phyloP scores from a whole-genome alignment of 2,113 vertebrate genomes.

The Brevimyrus niger region DNA sequence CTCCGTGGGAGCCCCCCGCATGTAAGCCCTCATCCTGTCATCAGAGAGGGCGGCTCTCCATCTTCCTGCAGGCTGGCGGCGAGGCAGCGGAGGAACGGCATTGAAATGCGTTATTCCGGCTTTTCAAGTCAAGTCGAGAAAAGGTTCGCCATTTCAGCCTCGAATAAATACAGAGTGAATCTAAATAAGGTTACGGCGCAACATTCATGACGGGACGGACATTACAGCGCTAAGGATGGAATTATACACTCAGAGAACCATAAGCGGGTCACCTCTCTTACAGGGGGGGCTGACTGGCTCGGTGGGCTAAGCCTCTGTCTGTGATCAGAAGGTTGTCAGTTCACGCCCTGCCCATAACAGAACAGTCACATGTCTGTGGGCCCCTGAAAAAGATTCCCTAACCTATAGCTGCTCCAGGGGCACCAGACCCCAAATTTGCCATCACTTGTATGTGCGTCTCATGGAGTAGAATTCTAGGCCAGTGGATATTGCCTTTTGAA shows the following conservation, averaged over 20 bases:
- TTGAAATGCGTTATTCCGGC: constrained; percentile 8
- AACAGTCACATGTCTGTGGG: not conserved
- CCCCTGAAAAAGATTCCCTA: not conserved
- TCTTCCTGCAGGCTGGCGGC: constrained; percentile 52
- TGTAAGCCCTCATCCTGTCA: constrained; percentile 93
- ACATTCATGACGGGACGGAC: not conserved
- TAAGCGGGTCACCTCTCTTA: not conserved
- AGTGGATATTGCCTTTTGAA: not conserved
- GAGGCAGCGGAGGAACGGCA: constrained; percentile 38
- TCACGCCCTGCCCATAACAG: not conserved
- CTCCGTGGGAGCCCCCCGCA: constrained; percentile 89
- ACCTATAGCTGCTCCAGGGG: not conserved
- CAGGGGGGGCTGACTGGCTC: not conserved
- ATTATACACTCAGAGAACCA: not conserved
- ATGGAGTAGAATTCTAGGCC: not conserved
- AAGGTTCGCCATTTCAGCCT: not conserved
- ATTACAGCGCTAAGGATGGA: not conserved
- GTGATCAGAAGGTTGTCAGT: not conserved
- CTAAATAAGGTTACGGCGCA: not conserved
- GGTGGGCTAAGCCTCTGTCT: not conserved
- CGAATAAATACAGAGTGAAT: not conserved
- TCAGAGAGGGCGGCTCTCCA: constrained; percentile 74
- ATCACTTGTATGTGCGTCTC: not conserved
- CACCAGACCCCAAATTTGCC: not conserved
- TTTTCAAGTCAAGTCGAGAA: not conserved